Conservation (phyloP, 1,140 invertebrate species). For the Drosophila parabipectinata region DNA sequence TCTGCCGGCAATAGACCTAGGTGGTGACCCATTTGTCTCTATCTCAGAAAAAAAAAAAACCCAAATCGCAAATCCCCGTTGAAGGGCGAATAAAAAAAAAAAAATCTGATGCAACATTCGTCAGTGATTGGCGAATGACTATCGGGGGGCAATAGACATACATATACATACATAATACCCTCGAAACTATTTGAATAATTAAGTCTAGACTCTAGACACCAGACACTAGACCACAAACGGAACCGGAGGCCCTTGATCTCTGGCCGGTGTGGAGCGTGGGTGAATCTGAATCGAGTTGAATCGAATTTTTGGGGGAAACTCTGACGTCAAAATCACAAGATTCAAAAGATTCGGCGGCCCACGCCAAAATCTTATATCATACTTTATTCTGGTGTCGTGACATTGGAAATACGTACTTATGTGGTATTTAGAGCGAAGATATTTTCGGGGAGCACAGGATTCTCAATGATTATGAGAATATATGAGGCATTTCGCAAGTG, state of each 20-base stretch:
- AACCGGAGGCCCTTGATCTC: slow-evolving; percentile 40
- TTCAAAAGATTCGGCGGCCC: slow-evolving; percentile 32
- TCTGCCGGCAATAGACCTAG: not conserved
- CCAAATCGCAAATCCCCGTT: slow-evolving; percentile 7
- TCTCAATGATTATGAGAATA: too few species aligned
- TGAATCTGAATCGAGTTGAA: slow-evolving; percentile 8
- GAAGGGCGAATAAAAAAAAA: slow-evolving; percentile 58
- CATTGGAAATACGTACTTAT: slow-evolving; percentile 58
- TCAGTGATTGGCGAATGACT: slow-evolving; percentile 49
- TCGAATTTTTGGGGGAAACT: slow-evolving; percentile 10
- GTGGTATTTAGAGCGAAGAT: slow-evolving; percentile 3
- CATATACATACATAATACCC: slow-evolving; percentile 31
- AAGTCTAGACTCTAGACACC: slow-evolving; percentile 53
- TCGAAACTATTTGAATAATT: slow-evolving; percentile 67
- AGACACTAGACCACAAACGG: slow-evolving; percentile 4
- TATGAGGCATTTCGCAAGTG: slow-evolving; percentile 30
- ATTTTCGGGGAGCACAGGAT: slow-evolving; percentile 1
- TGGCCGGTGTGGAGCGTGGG: slow-evolving; percentile 25
- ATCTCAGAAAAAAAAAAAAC: slow-evolving; percentile 5
- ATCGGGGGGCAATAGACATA: slow-evolving; percentile 2
- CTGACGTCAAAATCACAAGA: slow-evolving; percentile 58
- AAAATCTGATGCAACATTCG: slow-evolving; percentile 72
- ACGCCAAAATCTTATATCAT: slow-evolving; percentile 45
- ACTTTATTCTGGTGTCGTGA: slow-evolving; percentile 58
- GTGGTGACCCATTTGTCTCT: slow-evolving; percentile 16